Base-by-base conservation (phyloP, 2,113 vertebrate genomes). In the Cnemophilus loriae region DNA sequence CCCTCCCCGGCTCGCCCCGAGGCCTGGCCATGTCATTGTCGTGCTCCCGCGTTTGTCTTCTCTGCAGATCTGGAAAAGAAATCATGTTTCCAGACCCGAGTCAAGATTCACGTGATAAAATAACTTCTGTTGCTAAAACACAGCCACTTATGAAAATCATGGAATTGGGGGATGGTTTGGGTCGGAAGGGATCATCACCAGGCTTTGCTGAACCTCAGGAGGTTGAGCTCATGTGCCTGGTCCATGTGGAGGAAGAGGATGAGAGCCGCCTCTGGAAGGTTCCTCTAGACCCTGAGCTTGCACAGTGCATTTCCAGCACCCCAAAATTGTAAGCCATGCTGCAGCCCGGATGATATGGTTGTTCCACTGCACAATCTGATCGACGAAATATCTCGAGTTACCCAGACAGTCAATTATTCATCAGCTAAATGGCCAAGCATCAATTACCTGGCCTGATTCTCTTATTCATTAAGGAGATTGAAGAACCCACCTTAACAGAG, bases 391-490 rank as follows among this genome's bases (percentile, higher is more conserved):
- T 98, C 98, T 99, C 98, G 91, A 95, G 95, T 99, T 99, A 98
- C 98, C 98, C 98, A 98, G 98, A 98, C 98, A 64, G 96, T 99
- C 97, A 99, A 99, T 99, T 98, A 99, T 99, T 99, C 91, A 99
- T 98, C 97, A 97, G 97, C 97, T 97, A 96, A 98, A 98, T 79
- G 97, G 98, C 96, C 98, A 98, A 98, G 99, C 99, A 98, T 99
- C 99, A 98, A 98, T 99, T 99, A 99, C 99, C 98, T 97, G 97
- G 97, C 98, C 98, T 98, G 98, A 98, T 98, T 98, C 97, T 98
- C 98, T 98, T 98, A 97, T 99, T 99, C 99, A 99, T 99, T 99
- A 99, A 98, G 98, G 97, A 99, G 98, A 99, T 99, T 99, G 99
- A 99, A 98, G 96, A 98, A 92, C 52, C 85, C 80, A 91, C 97